Evolutionary conservation across 1,140 invertebrate genomes (phyloP), one percentile per base, ranked within the genome.

Genomic region (Portunus trituberculatus): DNA sequence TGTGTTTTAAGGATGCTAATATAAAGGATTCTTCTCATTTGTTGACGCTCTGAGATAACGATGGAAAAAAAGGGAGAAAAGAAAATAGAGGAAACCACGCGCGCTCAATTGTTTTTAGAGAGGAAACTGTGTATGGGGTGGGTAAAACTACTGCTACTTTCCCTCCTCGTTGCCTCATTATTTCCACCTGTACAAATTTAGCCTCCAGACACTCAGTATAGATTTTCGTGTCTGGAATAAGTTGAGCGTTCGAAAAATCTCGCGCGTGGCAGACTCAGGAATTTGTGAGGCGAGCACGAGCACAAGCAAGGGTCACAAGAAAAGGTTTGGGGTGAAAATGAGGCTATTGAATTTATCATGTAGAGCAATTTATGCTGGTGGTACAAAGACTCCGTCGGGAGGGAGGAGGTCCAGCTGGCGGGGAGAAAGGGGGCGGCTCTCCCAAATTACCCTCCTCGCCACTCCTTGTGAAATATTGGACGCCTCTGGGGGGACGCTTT

Each of bases 311-410:
- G 29, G 25, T 48, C 46, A 59, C 89, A 52, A 91, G 59, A 59
- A 91, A 59, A 29, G 89, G 48, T 46, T 59, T 76, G 67, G 67
- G 67, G 46, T 2, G n/a, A 91, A 59, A 91, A 91, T 91, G n/a
- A 91, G 46, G 46, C 89, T 91, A 91, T 91, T 91, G 89, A 91
- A 91, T 91, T 91, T 52, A 91, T 29, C 89, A 91, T 91, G 89
- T 59, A 91, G 59, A 91, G 46, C 89, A 46, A 52, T 91, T 91
- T 91, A 91, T 91, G 89, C 25, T 29, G 25, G 20, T 14, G 89
- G 45, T 91, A 6, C 46, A 59, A 91, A 91, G 89, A 25, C 16
- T 28, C 14, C 20, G 39, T 52, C 29, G 48, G 12, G 59, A n/a
- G 89, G 48, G 39, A 76, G 67, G n/a, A 76, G n/a, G 67, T 76